Evolutionary conservation across 2,797 vertebrate species (phyloP), one percentile per base, ranked within the genome.

Genomic region (Austrolebias charrua): DNA sequence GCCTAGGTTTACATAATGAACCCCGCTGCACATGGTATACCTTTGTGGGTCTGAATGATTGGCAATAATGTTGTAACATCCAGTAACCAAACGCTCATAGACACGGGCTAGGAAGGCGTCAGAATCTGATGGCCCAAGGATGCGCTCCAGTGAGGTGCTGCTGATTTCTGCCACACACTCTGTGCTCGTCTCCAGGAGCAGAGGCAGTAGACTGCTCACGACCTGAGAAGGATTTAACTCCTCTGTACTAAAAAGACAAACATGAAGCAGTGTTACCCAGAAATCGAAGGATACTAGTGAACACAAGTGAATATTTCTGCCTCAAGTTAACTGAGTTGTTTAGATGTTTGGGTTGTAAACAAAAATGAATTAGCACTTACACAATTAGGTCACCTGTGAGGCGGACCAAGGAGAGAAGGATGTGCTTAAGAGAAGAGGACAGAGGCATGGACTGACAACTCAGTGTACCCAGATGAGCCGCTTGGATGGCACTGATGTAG

Each of bases 401-500:
- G 33, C 98, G 92, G 82, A 98, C 96, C 86, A 99, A 85, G 1
- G 97, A 98, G 40, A 99, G 94, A 11, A 99, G 93, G 53, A 96
- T 95, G 75, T 98, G 97, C 66, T 99, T 99, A 0, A 99, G 90
- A 35, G 97, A 97, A 4, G 97, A 95, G 10, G 97, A 95, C 63
- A 99, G 92, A 28, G 96, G 93, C 70, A 99, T 89, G 13, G 92
- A 96, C 79, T 98, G 96, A 88, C 94, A 96, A 88, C 96, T 97
- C 8, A 99, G 90, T 0, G 96, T 99, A 12, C 97, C 95, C 6
- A 99, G 85, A 76, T 99, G 98, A 45, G 96, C 97, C 0, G 97
- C 96, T 89, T 99, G 98, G 51, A 99, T 97, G 0, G 96, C 98
- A 6, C 97, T 95, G 90, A 99, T 98, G 87, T 99, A 99, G 89